Conservation (phyloP, 2,113 vertebrate genomes). For the Thunnus maccoyii region DNA sequence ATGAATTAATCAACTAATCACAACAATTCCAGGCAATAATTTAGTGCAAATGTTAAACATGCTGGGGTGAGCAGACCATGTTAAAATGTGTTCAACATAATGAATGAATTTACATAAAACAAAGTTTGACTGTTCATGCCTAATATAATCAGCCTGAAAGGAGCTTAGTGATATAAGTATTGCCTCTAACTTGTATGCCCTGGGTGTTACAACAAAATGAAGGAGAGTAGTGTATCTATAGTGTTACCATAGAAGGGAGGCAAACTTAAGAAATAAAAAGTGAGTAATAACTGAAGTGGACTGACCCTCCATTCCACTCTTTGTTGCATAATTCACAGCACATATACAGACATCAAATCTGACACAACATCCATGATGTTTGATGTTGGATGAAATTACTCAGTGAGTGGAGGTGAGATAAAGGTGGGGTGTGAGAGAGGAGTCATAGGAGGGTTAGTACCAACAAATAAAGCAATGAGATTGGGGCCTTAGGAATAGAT, state of each 20-base stretch:
- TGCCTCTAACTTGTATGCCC: too few relatives aligned
- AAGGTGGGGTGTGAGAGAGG: not conserved
- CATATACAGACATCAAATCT: constrained; percentile 9
- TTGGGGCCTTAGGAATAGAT: constrained; percentile 15
- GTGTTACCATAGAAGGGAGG: not conserved
- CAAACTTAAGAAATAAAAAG: not conserved
- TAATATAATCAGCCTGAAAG: too few relatives aligned
- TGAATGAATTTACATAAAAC: too few relatives aligned
- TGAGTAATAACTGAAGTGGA: not conserved
- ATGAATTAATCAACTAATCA: not conserved
- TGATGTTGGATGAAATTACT: constrained; percentile 9
- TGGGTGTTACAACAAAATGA: not conserved
- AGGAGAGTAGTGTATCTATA: not conserved
- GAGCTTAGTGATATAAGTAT: too few relatives aligned
- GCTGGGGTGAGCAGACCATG: too few relatives aligned
- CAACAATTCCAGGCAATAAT: not conserved
- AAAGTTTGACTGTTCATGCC: too few relatives aligned
- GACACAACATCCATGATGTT: constrained; percentile 23
- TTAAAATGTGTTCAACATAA: too few relatives aligned
- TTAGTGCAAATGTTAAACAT: not conserved
- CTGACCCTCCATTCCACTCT: not conserved
- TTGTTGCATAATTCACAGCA: not conserved
- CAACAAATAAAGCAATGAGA: constrained; percentile 24
- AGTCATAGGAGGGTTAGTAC: constrained; percentile 21
- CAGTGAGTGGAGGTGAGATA: constrained; percentile 29